These are phyloP conservation scores for Megaceryle torquata DNA, from an alignment of 2,113 vertebrate genomes.

Conservation along the genomic window DNA sequence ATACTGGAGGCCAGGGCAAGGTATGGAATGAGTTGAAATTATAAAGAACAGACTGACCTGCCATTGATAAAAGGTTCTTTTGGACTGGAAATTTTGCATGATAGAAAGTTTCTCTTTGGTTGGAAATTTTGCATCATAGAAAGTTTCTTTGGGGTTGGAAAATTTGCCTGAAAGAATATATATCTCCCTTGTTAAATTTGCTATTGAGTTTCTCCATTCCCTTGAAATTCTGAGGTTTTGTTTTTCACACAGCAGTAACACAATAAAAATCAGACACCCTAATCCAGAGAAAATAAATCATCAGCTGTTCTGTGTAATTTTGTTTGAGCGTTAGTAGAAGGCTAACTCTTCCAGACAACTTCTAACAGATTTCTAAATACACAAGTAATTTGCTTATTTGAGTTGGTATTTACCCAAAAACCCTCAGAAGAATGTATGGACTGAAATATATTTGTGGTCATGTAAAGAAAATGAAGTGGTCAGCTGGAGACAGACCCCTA, in stretches of 20 bases:
- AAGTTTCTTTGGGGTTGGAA: neutral
- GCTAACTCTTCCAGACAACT: conserved; percentile 14
- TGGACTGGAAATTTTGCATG: neutral
- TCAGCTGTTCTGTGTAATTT: conserved; percentile 1
- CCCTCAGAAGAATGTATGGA: neutral
- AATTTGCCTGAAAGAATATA: neutral
- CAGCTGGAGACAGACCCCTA: neutral
- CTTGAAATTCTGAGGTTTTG: conserved; percentile 6
- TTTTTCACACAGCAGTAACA: neutral
- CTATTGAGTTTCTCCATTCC: neutral
- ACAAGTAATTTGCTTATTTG: conserved; percentile 5
- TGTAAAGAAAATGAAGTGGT: neutral
- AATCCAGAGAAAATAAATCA: conserved; percentile 17
- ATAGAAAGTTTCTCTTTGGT: neutral
- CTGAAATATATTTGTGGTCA: neutral
- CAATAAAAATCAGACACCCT: neutral
- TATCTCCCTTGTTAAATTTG: neutral
- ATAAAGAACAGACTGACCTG: neutral
- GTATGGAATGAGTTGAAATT: neutral
- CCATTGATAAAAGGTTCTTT: neutral
- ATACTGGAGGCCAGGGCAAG: neutral
- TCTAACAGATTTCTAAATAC: neutral
- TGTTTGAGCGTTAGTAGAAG: conserved; percentile 1
- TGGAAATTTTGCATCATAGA: neutral
- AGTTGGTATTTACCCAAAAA: conserved; percentile 13